These are phyloP conservation scores for Sciurus vulgaris DNA, from an alignment of 2,797 vertebrate species.

Conservation along the genomic window DNA sequence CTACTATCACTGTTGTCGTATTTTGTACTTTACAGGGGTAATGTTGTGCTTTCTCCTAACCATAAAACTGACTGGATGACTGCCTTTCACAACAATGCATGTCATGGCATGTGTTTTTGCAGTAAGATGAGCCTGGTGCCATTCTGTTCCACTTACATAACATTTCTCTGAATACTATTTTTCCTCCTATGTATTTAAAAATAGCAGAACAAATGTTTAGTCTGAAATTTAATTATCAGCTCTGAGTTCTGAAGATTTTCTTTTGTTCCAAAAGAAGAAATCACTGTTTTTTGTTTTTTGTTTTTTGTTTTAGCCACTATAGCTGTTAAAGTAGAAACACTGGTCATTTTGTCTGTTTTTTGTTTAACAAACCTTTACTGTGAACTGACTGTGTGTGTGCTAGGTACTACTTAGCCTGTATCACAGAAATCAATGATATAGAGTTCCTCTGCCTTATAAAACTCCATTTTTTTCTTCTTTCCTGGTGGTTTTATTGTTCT, in stretches of 20 bases:
- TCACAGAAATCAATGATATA: slow-evolving; percentile 11
- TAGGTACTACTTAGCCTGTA: background rate
- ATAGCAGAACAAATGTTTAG: background rate
- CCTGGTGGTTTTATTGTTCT: slow-evolving; percentile 41
- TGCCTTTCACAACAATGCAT: background rate
- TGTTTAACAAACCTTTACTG: background rate
- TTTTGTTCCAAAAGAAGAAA: slow-evolving; percentile 25
- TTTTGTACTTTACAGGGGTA: background rate
- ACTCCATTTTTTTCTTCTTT: background rate
- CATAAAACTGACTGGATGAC: background rate
- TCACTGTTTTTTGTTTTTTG: background rate
- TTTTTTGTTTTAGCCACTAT: background rate
- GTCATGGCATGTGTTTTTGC: background rate
- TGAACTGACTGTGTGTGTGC: background rate
- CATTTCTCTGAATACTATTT: background rate
- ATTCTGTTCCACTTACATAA: background rate
- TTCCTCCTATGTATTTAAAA: slow-evolving; percentile 12
- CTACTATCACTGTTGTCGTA: background rate
- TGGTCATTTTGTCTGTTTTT: background rate
- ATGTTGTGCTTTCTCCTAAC: slow-evolving; percentile 10
- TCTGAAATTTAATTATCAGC: slow-evolving; percentile 26
- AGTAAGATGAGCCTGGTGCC: background rate
- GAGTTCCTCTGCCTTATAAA: background rate
- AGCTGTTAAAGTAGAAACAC: background rate
- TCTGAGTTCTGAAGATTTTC: background rate